phyloP scores from a whole-genome alignment of 1,140 invertebrate genomes.

The Vanessa atalanta region DNA sequence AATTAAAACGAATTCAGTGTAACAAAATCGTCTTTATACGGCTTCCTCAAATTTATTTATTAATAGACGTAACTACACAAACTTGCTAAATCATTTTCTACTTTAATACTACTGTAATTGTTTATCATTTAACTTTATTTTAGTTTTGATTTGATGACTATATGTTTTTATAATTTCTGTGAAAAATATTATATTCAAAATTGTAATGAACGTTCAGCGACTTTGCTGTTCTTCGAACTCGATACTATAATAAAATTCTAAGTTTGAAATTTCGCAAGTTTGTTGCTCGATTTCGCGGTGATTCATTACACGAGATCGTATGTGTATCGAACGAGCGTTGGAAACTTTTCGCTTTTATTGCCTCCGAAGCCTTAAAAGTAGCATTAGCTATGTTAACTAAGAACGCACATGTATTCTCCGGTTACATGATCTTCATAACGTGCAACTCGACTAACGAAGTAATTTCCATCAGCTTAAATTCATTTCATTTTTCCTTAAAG shows the following conservation, averaged over 20 bases:
- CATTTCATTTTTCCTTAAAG: neutral
- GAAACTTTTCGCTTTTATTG: slow-evolving; percentile 57
- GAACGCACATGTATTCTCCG: slow-evolving; percentile 36
- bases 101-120: too few relatives aligned
- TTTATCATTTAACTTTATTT: too few relatives aligned
- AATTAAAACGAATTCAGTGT: too few relatives aligned
- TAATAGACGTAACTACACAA: too few relatives aligned
- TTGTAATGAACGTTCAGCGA: slow-evolving; percentile 5
- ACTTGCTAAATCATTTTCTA: too few relatives aligned
- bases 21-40: too few relatives aligned
- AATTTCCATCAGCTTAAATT: neutral
- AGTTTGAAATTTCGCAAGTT: slow-evolving; percentile 54
- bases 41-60: too few relatives aligned
- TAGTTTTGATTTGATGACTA: too few relatives aligned
- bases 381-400: slow-evolving; percentile 46
- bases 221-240: slow-evolving; percentile 37
- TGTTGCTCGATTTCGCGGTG: slow-evolving; percentile 49
- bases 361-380: slow-evolving; percentile 58
- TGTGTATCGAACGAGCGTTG: slow-evolving; percentile 42
- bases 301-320: slow-evolving; percentile 56
- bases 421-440: slow-evolving; percentile 4
- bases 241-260: slow-evolving; percentile 45
- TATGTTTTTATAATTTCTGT: neutral
- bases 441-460: neutral
- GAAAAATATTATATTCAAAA: neutral